These are phyloP conservation scores for Pagetopsis macropterus DNA, from an alignment of 2,797 vertebrate genomes.

Conservation along the genomic window DNA sequence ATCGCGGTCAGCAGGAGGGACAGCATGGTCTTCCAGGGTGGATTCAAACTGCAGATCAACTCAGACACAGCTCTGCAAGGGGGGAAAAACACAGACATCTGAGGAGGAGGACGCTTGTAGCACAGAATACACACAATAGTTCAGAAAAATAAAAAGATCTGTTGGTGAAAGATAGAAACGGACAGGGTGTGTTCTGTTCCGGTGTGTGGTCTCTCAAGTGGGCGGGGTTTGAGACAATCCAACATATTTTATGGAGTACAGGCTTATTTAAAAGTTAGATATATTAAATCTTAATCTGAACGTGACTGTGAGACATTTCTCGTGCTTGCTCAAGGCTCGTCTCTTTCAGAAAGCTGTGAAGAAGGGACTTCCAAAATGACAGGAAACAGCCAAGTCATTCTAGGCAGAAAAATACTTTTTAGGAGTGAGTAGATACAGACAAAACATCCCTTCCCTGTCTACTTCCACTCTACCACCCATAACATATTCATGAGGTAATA, in stretches of 20 bases:
- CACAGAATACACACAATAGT: neutral
- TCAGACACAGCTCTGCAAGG: constrained; percentile 65
- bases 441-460: constrained; percentile 43
- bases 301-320: constrained; percentile 9
- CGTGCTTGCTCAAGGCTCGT: constrained; percentile 23
- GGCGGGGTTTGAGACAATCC: constrained; percentile 1
- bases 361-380: constrained; percentile 68
- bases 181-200: neutral
- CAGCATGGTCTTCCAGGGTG: constrained; percentile 74
- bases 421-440: constrained; percentile 38
- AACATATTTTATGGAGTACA: constrained; percentile 4
- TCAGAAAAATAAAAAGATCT: constrained; percentile 5
- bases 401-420: constrained; percentile 41
- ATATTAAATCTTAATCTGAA: too few species aligned
- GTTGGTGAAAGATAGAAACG: constrained; percentile 4
- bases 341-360: constrained; percentile 43
- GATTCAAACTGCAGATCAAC: constrained; percentile 52
- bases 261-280: neutral
- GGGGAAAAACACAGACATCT: constrained; percentile 52
- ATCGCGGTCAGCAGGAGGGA: constrained; percentile 74
- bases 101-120: constrained; percentile 16
- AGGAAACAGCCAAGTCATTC: constrained; percentile 67
- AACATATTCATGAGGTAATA: constrained; percentile 52
- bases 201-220: constrained; percentile 17
- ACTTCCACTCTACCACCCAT: constrained; percentile 33